Evolutionary conservation across 64 coral and sea anemone genomes (phyloP), one percentile per base, ranked within the genome.

Genomic region (Montipora foliosa): DNA sequence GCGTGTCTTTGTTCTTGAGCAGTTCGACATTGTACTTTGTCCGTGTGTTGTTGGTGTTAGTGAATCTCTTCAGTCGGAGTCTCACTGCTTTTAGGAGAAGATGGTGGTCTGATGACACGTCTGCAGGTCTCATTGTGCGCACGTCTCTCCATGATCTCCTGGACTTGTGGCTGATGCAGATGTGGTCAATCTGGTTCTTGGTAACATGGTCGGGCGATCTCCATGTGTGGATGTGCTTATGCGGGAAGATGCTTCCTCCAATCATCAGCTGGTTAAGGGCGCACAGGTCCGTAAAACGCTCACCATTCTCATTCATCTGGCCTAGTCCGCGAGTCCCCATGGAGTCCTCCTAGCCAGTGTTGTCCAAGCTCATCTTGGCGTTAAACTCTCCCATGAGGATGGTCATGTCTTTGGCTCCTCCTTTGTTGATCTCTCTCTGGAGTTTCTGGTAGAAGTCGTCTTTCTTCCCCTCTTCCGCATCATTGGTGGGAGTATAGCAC

Each of bases 111-210:
- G 79, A 82, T 6, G 79, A 14, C 17, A 37, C 79, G 45, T 82
- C 79, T 59, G 9, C 79, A 14, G 53, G 50, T 82, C 79, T 62
- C 49, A 5, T 9, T 49, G 8, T 53, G 0, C 0, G 5, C 57
- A 37, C 79, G 51, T 82, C 50, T 13, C 2, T 2, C 17, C 57
- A 12, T 5, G 52, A 82, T 15, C 79, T 19, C 45, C 45, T 59
- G 49, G 22, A 82, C 58, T 58, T 82, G 12, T 55, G 5, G 50
- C 20, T 82, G 49, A 10, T 55, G 59, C 25, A 44, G 13, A 60
- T 37, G n/a, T 82, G 79, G 79, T 82, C 52, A 22, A 57, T 57
- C 47, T 82, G 79, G 11, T 82, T 82, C 49, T 55, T 53, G 0
- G 79, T 82, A 2, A 5, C 19, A 4, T 22, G 15, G 45, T 82